Evolutionary conservation across 2,797 vertebrate species (phyloP), one percentile per base, ranked within the genome.

Genomic region (Paramormyrops hopkinsi): DNA sequence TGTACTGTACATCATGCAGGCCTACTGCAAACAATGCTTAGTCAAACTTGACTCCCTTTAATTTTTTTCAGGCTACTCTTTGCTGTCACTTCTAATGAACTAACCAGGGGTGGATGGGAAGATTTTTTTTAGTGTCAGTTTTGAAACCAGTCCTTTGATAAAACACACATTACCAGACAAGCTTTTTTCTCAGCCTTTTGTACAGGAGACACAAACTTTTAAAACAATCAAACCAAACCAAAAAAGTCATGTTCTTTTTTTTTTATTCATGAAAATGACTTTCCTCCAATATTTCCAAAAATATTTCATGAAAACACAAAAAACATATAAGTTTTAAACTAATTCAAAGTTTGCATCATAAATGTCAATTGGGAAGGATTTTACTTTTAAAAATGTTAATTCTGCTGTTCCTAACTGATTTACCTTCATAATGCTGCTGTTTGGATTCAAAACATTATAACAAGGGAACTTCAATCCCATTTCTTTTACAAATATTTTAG

Each of bases 211-310:
- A 69, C 62, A 37, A 22, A 37, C 29, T 44, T 82, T 82, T n/a
- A 82, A 86, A 89, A 86, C 37, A 53, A 86, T 89, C 53, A 86
- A 89, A 29, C 25, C 29, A 50, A 89, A 44, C 46, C 41, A 56
- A 79, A 65, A 79, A 88, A 5, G 0, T 84, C 41, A 82, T n/a
- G 76, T 41, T 29, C 41, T 76, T 79, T 37, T 79, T 76, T 29
- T 94, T 96, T 97, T 96, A 96, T 96, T 96, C 93, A 96, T 94
- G 92, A 92, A 93, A 92, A 84, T 95, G 94, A 95, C 94, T 95
- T 94, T 90, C 91, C 93, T 93, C 92, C 90, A 93, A 90, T 85
- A 88, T 89, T 90, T 88, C 88, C 91, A 94, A 95, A 94, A 95
- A 95, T 93, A 95, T 96, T 59, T 56, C 33, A 53, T 76, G 50